A percentile compares a stretch with the other conserved stretches of the same genome.
Evolutionary conservation across 2,113 vertebrate species (phyloP).

Genomic region (Datnioides undecimradiatus): DNA sequence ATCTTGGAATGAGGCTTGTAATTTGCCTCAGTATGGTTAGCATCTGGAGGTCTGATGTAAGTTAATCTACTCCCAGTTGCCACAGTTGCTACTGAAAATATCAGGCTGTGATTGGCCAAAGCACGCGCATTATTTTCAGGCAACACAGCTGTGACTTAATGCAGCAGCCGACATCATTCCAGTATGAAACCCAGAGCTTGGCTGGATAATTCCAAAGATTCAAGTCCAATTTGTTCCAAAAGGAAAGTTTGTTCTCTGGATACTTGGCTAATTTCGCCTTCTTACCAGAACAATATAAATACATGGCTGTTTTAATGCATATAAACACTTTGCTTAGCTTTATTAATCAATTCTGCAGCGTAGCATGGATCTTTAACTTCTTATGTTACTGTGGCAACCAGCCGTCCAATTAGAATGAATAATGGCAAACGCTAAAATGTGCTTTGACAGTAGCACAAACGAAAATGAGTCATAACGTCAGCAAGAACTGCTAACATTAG

Average conservation of each 20-base stretch:
- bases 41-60: background rate
- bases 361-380: too few species aligned
- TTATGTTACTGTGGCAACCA: background rate
- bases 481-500: background rate
- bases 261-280: background rate
- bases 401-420: background rate
- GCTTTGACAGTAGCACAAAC: background rate
- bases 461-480: background rate
- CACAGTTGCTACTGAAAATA: background rate
- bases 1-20: background rate
- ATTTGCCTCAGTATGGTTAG: background rate
- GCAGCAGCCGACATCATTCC: background rate
- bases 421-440: background rate
- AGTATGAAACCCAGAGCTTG: background rate
- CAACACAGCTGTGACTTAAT: slow-evolving; percentile 10
- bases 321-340: background rate
- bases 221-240: background rate
- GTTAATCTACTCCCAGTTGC: background rate
- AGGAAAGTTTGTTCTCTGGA: too few species aligned
- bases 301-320: too few species aligned
- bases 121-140: slow-evolving; percentile 11
- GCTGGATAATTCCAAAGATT: background rate
- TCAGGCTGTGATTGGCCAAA: background rate
- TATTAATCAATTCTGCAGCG: too few species aligned
- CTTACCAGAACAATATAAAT: background rate